These are phyloP conservation scores for Papilio gigon DNA, from an alignment of 2,888 invertebrate genomes.

Conservation along the genomic window DNA sequence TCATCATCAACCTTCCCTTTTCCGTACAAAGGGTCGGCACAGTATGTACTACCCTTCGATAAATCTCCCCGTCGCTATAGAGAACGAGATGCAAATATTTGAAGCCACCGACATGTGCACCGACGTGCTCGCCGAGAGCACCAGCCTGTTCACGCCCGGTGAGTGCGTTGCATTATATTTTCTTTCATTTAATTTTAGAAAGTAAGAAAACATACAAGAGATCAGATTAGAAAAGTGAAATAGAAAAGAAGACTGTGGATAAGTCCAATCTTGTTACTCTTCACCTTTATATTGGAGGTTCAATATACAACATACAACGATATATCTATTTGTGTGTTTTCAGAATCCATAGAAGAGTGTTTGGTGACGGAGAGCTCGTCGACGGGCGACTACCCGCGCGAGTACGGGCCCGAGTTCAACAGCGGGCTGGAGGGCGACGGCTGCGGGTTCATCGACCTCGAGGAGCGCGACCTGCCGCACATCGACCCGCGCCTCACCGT, in stretches of 20 bases:
- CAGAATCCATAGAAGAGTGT: conserved; percentile 17
- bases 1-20: too few species aligned
- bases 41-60: too few species aligned
- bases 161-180: conserved; percentile 45
- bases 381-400: conserved; percentile 49
- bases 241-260: too few species aligned
- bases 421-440: conserved; percentile 42
- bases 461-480: conserved; percentile 68
- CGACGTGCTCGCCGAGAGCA: conserved; percentile 51
- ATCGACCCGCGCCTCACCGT: conserved; percentile 71
- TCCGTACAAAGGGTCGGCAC: too few species aligned
- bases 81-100: conserved; percentile 54
- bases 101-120: conserved; percentile 44
- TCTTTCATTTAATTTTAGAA: neutral
- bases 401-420: conserved; percentile 70
- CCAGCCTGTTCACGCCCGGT: conserved; percentile 54
- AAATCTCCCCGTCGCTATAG: conserved; percentile 48
- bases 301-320: too few species aligned
- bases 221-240: too few species aligned
- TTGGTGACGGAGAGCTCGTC: conserved; percentile 33
- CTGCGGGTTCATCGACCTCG: conserved; percentile 55
- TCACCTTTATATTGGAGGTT: too few species aligned
- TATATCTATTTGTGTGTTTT: too few species aligned
- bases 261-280: too few species aligned
- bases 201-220: too few species aligned